Base-by-base conservation (phyloP, 1,140 invertebrate species). In the Papilio polyxenes region DNA sequence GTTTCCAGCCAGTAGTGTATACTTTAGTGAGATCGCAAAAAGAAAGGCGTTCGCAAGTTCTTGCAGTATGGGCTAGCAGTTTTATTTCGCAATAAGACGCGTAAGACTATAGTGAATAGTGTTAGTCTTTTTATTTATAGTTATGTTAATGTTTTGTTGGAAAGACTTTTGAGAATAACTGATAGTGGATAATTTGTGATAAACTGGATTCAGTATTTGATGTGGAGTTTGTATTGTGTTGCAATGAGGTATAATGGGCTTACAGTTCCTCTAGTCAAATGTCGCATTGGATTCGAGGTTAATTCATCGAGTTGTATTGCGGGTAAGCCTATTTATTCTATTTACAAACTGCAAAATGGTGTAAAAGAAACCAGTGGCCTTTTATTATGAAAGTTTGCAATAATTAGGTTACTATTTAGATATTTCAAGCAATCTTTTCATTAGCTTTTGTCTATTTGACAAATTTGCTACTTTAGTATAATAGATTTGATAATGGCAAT, bases 31-130 rank as follows among this genome's bases (percentile, higher is more conserved):
- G 6, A 62, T 53, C 17, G 72, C 20, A 56, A 53, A 76, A 37
- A 76, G 49, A 76, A 65, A 65, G 11, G 62, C 31, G 10, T 13
- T 17, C 7, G 59, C 62, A 65, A 65, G 10, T 65, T 65, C 62
- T 62, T 62, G 59, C 59, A 23, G 20, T 62, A 62, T 62, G 20
- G 20, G n/a, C 59, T 65, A 65, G 62, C 62, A 65, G 62, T 65
- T 37, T 65, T 72, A 31, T 72, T 72, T 72, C 65, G 65, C 65
- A 4, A 51, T 51, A 51, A 59, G 56, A 59, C 56, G 56, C 65
- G 11, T 72, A 80, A 56, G 82, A 85, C 75, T 51, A 78, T 37
- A 78, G 62, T 72, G 40, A 81, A 81, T 49, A 80, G 74, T 72
- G 65, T 72, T 49, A 80, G 74, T 37, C 31, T 69, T 72, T 72